phyloP scores from a whole-genome alignment of 2,888 invertebrate species.

The Idaea dimidiata region DNA sequence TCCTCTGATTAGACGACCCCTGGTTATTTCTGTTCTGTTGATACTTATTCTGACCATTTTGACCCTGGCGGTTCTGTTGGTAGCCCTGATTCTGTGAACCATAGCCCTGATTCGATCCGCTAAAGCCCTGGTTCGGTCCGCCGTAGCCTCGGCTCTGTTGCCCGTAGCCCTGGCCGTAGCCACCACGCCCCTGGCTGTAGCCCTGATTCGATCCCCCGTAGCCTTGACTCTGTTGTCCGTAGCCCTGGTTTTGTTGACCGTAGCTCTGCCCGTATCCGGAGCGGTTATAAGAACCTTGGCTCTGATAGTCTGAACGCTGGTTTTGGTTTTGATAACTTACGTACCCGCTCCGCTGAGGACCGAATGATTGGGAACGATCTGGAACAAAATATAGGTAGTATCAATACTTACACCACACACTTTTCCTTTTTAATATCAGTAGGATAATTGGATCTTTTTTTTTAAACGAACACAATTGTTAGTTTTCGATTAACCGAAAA shows the following conservation, averaged over 20 bases:
- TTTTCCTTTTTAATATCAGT: no score
- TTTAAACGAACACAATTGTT: no score
- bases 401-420: not conserved
- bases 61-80: slow-evolving; percentile 23
- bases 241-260: slow-evolving; percentile 21
- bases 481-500: no score
- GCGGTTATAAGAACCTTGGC: slow-evolving; percentile 26
- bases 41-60: slow-evolving; percentile 20
- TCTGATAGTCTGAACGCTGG: slow-evolving; percentile 32
- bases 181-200: slow-evolving; percentile 29
- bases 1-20: slow-evolving; percentile 28
- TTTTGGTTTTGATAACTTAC: slow-evolving; percentile 38
- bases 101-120: slow-evolving; percentile 25
- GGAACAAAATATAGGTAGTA: slow-evolving; percentile 42
- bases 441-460: no score
- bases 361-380: slow-evolving; percentile 65
- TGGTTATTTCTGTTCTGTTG: slow-evolving; percentile 5
- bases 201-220: slow-evolving; percentile 25
- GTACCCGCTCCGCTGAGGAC: slow-evolving; percentile 65
- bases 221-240: slow-evolving; percentile 23
- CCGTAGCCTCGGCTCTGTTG: slow-evolving; percentile 24
- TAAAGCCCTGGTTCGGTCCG: slow-evolving; percentile 27
- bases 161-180: slow-evolving; percentile 29
- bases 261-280: slow-evolving; percentile 30
- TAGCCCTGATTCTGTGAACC: slow-evolving; percentile 14